A percentile compares a stretch with the other conserved stretches of the same genome.
Evolutionary conservation across 1,140 invertebrate species (phyloP).

Genomic region (Cyrtorhinus lividipennis): DNA sequence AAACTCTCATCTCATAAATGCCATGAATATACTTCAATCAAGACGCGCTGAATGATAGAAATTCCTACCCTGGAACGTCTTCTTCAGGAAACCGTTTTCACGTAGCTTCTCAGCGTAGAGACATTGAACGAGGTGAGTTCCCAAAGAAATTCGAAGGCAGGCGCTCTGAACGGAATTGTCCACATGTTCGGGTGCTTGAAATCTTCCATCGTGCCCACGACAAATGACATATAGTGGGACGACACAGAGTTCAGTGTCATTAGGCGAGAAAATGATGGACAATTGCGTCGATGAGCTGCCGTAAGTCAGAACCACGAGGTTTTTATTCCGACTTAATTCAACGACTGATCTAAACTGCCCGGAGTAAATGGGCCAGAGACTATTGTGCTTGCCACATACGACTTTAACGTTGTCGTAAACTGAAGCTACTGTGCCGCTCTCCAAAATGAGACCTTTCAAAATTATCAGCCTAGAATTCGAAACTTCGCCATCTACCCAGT

Average conservation of each 20-base stretch:
- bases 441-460: slow-evolving; percentile 21
- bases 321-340: slow-evolving; percentile 21
- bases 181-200: slow-evolving; percentile 56
- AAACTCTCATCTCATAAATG: no score
- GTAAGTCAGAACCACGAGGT: slow-evolving; percentile 21
- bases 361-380: slow-evolving; percentile 21
- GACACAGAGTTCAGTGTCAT: slow-evolving; percentile 29
- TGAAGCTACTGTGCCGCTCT: no score
- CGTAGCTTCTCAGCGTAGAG: slow-evolving; percentile 77
- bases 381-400: no score
- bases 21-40: no score
- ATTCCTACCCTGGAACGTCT: slow-evolving; percentile 82
- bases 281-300: neutral
- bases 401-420: no score
- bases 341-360: slow-evolving; percentile 23
- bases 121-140: slow-evolving; percentile 65
- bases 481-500: slow-evolving; percentile 16
- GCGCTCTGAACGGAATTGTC: slow-evolving; percentile 58
- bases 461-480: slow-evolving; percentile 20
- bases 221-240: slow-evolving; percentile 61
- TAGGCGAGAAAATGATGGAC: slow-evolving; percentile 19
- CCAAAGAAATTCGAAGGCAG: slow-evolving; percentile 57
- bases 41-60: no score
- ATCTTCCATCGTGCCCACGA: slow-evolving; percentile 56
- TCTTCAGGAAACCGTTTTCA: slow-evolving; percentile 58